Percentiles rank a stretch among this genome's conserved stretches.
phyloP scores from a whole-genome alignment of 2,113 vertebrate genomes.

The Pygoscelis adeliae region DNA sequence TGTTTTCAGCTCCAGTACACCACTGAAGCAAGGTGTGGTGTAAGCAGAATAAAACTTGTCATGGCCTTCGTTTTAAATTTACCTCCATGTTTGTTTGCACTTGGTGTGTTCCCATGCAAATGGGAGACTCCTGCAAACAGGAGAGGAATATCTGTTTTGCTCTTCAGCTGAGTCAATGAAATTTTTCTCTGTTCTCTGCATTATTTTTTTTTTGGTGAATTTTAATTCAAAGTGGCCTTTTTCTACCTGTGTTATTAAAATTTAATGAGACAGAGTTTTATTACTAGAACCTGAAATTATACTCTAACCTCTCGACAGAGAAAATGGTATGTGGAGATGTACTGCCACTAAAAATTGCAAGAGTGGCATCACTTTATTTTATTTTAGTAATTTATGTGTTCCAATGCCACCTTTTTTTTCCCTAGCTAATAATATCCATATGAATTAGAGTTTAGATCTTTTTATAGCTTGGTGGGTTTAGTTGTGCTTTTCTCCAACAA shows the following conservation, averaged over 20 bases:
- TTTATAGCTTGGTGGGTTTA: neutral
- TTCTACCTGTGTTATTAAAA: neutral
- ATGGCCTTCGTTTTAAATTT: neutral
- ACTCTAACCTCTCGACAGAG: neutral
- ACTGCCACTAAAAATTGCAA: neutral
- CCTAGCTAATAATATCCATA: neutral
- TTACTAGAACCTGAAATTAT: neutral
- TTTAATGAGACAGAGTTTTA: neutral
- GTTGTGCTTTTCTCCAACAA: neutral
- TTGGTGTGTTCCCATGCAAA: neutral
- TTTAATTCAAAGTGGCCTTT: neutral
- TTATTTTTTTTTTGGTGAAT: neutral
- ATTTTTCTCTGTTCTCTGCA: neutral
- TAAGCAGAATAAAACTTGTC: neutral
- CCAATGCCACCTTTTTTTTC: neutral
- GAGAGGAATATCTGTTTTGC: neutral
- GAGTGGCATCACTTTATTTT: neutral
- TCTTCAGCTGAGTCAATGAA: neutral
- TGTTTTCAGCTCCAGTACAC: neutral
- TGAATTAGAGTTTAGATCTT: neutral
- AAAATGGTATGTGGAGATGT: neutral
- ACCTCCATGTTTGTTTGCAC: neutral
- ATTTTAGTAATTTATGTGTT: neutral
- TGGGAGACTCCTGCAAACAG: neutral
- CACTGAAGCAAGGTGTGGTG: neutral